A percentile compares a stretch with the other conserved stretches of the same genome.
Evolutionary conservation across 1,140 invertebrate genomes (phyloP).

Genomic region (Pantala flavescens): DNA sequence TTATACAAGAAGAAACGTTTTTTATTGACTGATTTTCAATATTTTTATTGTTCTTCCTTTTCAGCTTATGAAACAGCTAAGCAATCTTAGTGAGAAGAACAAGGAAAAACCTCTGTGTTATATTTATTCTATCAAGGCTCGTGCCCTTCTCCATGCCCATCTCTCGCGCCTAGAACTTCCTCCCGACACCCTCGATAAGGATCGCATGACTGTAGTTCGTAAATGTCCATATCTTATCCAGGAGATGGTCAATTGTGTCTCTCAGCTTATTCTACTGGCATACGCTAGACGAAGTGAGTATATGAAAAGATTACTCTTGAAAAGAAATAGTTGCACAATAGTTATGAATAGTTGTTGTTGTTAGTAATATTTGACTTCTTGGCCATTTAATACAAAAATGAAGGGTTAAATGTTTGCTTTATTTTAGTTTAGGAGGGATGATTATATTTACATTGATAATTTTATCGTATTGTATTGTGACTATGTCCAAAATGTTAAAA

Average conservation of each 20-base stretch:
- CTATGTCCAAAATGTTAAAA: too few relatives aligned
- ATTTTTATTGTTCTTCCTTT: constrained; percentile 31
- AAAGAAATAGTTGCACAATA: constrained; percentile 11
- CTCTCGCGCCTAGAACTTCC: constrained; percentile 72
- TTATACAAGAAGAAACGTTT: too few relatives aligned
- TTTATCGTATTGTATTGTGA: too few relatives aligned
- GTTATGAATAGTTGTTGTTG: constrained; percentile 14
- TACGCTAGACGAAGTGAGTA: constrained; percentile 76
- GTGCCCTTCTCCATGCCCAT: constrained; percentile 90
- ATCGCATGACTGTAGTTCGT: constrained; percentile 77
- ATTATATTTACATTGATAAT: too few relatives aligned
- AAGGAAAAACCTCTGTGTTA: constrained; percentile 87
- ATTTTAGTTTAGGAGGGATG: too few relatives aligned
- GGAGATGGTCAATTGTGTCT: constrained; percentile 93
- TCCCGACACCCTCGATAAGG: constrained; percentile 69
- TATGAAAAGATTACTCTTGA: constrained; percentile 11
- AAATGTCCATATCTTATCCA: constrained; percentile 94
- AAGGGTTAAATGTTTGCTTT: too few relatives aligned
- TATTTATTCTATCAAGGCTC: constrained; percentile 92
- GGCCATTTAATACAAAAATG: too few relatives aligned
- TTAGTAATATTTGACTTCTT: too few relatives aligned
- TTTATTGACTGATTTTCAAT: too few relatives aligned
- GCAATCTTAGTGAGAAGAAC: constrained; percentile 89
- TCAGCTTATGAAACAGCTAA: constrained; percentile 80
- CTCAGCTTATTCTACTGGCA: constrained; percentile 84